These are phyloP conservation scores for Acanthacorydalis orientalis DNA, from an alignment of 2,888 invertebrate genomes.

Conservation along the genomic window DNA sequence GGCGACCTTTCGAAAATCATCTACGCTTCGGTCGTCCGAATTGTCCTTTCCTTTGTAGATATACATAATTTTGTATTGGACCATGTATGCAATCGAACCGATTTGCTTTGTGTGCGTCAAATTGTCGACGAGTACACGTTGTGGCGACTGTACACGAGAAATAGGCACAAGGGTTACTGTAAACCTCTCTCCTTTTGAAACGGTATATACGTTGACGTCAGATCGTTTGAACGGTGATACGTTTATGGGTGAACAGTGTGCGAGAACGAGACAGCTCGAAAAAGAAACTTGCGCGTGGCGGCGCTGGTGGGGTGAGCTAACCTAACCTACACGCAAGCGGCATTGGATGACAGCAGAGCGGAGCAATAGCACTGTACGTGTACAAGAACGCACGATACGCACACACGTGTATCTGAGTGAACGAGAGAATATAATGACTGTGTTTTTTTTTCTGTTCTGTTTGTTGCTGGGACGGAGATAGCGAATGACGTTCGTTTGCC, in stretches of 20 bases:
- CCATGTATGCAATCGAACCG: constrained; percentile 16
- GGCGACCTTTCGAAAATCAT: constrained; percentile 3
- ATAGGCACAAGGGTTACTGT: constrained; percentile 26
- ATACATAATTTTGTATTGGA: constrained; percentile 13
- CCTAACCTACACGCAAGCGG: constrained; percentile 19
- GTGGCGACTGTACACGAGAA: constrained; percentile 26
- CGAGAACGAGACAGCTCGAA: constrained; percentile 7
- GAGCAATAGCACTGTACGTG: no score
- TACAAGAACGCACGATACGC: no score
- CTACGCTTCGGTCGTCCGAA: constrained; percentile 4
- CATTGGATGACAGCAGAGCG: neutral
- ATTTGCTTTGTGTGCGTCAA: constrained; percentile 23
- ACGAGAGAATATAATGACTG: no score
- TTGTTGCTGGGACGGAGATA: no score
- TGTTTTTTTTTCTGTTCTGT: no score
- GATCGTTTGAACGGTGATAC: constrained; percentile 7
- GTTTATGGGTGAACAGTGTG: constrained; percentile 13
- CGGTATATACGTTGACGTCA: constrained; percentile 23
- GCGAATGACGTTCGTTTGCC: no score
- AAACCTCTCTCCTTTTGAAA: neutral
- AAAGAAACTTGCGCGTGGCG: constrained; percentile 26
- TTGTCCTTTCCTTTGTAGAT: constrained; percentile 5
- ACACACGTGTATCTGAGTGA: no score
- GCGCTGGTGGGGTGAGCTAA: constrained; percentile 19
- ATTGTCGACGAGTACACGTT: constrained; percentile 12